Evolutionary conservation across 2,888 invertebrate species (phyloP).

Genomic region (Melinopterus prodromus): DNA sequence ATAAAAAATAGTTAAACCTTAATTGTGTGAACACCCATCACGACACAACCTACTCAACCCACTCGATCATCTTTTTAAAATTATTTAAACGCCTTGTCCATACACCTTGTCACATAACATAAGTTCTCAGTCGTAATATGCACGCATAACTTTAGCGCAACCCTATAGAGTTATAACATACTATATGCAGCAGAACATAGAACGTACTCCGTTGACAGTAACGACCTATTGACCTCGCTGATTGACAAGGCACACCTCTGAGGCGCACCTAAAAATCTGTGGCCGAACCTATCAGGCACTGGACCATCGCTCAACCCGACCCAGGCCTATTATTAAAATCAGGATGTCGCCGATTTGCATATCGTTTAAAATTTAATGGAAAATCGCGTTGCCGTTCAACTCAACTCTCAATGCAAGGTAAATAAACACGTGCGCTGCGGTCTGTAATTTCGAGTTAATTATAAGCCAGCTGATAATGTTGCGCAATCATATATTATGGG

Average conservation of each 20-base stretch:
- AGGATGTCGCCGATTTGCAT: conserved; percentile 38
- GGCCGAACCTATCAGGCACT: conserved; percentile 42
- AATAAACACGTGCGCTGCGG: neutral
- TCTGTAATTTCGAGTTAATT: neutral
- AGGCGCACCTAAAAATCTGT: conserved; percentile 42
- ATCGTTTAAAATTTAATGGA: conserved; percentile 30
- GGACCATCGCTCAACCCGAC: conserved; percentile 40
- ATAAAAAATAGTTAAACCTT: neutral
- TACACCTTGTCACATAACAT: too few species aligned
- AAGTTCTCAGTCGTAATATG: too few species aligned
- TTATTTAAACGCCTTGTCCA: neutral
- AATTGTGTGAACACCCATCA: neutral
- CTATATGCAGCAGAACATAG: neutral
- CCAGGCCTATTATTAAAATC: conserved; percentile 34
- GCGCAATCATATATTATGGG: neutral
- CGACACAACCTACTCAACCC: neutral
- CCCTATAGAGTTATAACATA: neutral
- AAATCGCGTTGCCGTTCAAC: neutral
- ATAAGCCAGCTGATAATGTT: neutral
- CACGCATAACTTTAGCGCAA: neutral
- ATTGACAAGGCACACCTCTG: conserved; percentile 46
- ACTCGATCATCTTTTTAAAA: neutral
- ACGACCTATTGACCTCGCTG: conserved; percentile 46
- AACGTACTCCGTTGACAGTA: conserved; percentile 28
- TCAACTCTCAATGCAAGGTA: neutral